These are phyloP conservation scores for Microchirus variegatus DNA, from an alignment of 2,797 vertebrate genomes.

Conservation along the genomic window DNA sequence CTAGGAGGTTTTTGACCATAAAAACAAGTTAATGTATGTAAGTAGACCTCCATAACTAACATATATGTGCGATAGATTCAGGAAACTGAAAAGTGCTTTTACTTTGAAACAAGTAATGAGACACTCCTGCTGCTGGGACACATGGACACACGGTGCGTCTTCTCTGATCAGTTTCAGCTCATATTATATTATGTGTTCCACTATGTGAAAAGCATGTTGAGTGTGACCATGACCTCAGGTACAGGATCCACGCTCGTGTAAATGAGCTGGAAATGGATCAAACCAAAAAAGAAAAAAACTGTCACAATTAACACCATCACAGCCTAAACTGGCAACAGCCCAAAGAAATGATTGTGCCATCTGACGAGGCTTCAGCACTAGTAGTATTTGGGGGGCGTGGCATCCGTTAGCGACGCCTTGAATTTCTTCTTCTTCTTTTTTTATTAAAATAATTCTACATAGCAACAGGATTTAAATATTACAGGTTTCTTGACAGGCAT, in stretches of 20 bases:
- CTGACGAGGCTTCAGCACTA: constrained; percentile 50
- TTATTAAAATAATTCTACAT: constrained; percentile 4
- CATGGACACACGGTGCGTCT: too few species aligned
- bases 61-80: too few species aligned
- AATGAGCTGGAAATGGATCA: constrained; percentile 57
- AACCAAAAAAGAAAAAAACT: constrained; percentile 30
- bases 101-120: too few species aligned
- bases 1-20: too few species aligned
- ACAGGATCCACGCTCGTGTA: constrained; percentile 37
- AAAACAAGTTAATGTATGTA: too few species aligned
- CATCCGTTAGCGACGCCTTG: constrained; percentile 13
- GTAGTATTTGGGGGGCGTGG: constrained; percentile 19
- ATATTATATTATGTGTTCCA: too few species aligned
- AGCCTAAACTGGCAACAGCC: constrained; percentile 47
- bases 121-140: too few species aligned
- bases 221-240: constrained; percentile 17
- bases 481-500: constrained; percentile 12
- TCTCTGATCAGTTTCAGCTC: too few species aligned
- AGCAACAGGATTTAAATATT: constrained; percentile 26
- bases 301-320: constrained; percentile 48
- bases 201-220: too few species aligned
- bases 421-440: constrained; percentile 10
- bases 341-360: constrained; percentile 43
- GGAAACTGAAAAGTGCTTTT: too few species aligned
- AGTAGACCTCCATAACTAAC: too few species aligned